Conservation (phyloP, 1,140 invertebrate species). For the Psilanteris sp. region DNA sequence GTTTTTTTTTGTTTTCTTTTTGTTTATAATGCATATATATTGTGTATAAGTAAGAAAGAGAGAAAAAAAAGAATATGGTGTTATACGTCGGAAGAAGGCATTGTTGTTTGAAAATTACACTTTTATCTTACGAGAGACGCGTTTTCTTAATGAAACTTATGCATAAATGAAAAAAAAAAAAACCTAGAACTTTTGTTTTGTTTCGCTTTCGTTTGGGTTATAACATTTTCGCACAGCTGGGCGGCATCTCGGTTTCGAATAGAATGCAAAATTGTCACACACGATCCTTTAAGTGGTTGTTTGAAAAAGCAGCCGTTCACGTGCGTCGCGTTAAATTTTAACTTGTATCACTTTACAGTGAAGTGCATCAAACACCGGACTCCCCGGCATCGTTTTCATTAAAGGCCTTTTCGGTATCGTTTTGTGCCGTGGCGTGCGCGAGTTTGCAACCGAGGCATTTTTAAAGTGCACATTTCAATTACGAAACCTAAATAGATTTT, state of each 20-base stretch:
- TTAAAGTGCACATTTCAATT: constrained; percentile 40
- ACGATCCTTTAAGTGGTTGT: constrained; percentile 12
- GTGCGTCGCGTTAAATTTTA: constrained; percentile 18
- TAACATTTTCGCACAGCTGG: too few species aligned
- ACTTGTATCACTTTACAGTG: constrained; percentile 34
- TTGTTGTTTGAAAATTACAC: constrained; percentile 4
- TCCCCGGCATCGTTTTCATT: constrained; percentile 37
- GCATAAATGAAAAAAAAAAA: too few species aligned
- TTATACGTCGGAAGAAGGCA: constrained; percentile 5
- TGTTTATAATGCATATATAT: constrained; percentile 50
- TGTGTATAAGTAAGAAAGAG: not conserved
- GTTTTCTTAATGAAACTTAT: constrained; percentile 3
- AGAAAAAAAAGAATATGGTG: constrained; percentile 5
- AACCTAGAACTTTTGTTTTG: too few species aligned
- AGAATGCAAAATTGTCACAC: constrained; percentile 6
- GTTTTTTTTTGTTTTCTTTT: too few species aligned
- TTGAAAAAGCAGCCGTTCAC: constrained; percentile 9
- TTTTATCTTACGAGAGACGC: constrained; percentile 1
- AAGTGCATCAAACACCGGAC: constrained; percentile 5
- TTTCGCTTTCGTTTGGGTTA: constrained; percentile 12
- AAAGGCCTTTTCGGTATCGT: constrained; percentile 14
- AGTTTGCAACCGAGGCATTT: constrained; percentile 15
- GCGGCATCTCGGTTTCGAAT: constrained; percentile 11
- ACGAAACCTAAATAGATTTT: constrained; percentile 38
- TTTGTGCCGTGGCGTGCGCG: constrained; percentile 16